Conservation (phyloP, 2,888 invertebrate species). For the Megaustenia siamemsis region DNA sequence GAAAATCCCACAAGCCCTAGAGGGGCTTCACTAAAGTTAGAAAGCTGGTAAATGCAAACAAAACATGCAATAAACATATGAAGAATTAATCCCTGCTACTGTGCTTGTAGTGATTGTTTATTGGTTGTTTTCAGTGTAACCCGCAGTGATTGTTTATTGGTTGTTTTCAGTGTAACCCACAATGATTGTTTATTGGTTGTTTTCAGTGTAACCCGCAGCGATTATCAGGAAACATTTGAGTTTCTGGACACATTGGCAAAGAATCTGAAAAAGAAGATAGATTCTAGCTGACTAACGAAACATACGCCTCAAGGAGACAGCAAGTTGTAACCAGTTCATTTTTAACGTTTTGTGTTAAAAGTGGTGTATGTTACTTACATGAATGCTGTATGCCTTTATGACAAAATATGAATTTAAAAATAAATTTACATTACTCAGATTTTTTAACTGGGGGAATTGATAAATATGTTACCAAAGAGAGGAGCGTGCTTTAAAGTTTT, state of each 20-base stretch:
- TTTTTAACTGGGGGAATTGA: background rate
- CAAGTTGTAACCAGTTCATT: constrained; percentile 23
- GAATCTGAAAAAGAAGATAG: constrained; percentile 84
- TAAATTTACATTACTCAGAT: background rate
- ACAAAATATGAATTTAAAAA: background rate
- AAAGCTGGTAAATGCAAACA: too few species aligned
- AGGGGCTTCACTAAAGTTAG: too few species aligned
- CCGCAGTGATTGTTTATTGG: too few species aligned
- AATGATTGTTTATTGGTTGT: background rate
- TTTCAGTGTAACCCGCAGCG: constrained; percentile 84
- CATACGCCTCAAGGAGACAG: constrained; percentile 5
- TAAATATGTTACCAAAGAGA: too few species aligned
- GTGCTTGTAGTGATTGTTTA: background rate
- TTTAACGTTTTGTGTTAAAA: background rate
- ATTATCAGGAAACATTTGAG: constrained; percentile 97
- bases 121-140: too few species aligned
- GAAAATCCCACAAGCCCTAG: too few species aligned
- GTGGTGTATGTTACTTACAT: background rate
- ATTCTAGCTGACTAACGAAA: constrained; percentile 68
- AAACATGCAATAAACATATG: too few species aligned
- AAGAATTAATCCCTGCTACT: background rate
- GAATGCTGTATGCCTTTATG: background rate
- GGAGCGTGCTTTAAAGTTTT: too few species aligned
- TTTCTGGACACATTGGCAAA: constrained; percentile 97
- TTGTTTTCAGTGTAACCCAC: too few species aligned